Evolutionary conservation across 2,113 vertebrate species (phyloP), one percentile per base, ranked within the genome.

Genomic region (Rhadina sibilatrix): DNA sequence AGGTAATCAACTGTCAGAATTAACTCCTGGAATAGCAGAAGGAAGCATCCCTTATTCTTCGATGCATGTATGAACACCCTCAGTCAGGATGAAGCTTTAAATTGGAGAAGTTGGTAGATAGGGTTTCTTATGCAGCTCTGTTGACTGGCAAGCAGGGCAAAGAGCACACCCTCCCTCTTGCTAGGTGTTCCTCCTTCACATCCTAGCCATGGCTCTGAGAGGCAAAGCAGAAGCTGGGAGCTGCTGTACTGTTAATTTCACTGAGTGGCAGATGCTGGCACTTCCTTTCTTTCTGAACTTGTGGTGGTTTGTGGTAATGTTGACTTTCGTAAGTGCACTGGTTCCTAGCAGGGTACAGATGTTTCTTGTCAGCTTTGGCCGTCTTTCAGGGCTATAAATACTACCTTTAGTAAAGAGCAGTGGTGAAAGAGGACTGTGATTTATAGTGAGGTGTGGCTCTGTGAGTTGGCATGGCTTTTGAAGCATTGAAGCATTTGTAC

Each of bases 281-380:
- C 52, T 93, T 91, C 68, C 79, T 68, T 70, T 63, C 66, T 87
- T 93, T 69, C 46, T 84, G 31, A 91, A 88, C 63, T 66, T 52
- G 6, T 0, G 12, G 64, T 77, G 47, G 64, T 91, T 96, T 96
- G 79, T 0, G 38, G 52, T 92, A 66, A 66, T 0, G 0, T 28
- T 93, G 33, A 30, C 33, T 96, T 28, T 76, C 0, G 0, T 31
- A 49, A 49, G 61, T 47, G 17, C 22, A 9, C 35, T 79, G 52
- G 19, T 89, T 93, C 37, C 33, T 90, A 90, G 69, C 50, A 89
- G 56, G 47, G 46, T 90, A 52, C 90, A 96, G 81, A 87, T 94
- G 77, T 95, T 94, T 90, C 60, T 93, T 97, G 93, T 95, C 89
- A 90, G 65, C 37, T 83, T 53, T 97, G 96, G 96, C 87, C 4